A percentile compares a stretch with the other conserved stretches of the same genome.
These are phyloP conservation scores for Acleris literana DNA, from an alignment of 2,888 invertebrate species.

Conservation along the genomic window DNA sequence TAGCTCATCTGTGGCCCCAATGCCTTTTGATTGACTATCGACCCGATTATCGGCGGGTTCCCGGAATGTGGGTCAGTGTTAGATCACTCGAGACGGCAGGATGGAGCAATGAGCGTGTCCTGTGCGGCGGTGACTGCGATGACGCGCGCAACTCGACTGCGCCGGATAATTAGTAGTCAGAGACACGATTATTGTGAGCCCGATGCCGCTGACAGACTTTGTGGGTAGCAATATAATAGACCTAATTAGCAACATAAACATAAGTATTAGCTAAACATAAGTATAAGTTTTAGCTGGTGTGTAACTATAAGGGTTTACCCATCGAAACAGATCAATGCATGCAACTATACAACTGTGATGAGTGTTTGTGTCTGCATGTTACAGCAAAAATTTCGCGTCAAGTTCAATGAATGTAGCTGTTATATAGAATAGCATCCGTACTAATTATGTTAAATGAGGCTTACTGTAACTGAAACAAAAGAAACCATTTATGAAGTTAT, in stretches of 20 bases:
- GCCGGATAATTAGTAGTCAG: conserved; percentile 10
- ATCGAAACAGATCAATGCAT: no score
- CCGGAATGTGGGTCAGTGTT: conserved; percentile 74
- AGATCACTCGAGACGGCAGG: conserved; percentile 56
- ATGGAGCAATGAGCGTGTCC: conserved; percentile 62
- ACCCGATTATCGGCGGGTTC: conserved; percentile 61
- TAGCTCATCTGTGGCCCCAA: conserved; percentile 50
- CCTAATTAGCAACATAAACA: neutral
- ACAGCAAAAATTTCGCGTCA: no score
- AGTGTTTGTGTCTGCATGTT: no score
- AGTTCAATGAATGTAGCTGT: no score
- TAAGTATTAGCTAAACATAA: neutral
- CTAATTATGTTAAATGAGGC: no score
- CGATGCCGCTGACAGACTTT: neutral
- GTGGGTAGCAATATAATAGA: neutral
- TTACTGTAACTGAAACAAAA: no score
- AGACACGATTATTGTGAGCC: conserved; percentile 1
- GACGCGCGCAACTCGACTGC: conserved; percentile 37
- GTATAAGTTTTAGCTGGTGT: neutral
- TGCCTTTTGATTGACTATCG: conserved; percentile 66
- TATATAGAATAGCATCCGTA: no score
- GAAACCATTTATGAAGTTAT: neutral
- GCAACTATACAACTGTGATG: no score
- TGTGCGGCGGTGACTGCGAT: conserved; percentile 43
- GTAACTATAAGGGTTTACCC: neutral